phyloP scores from a whole-genome alignment of 2,797 vertebrate genomes.

The Gallinago stenura region DNA sequence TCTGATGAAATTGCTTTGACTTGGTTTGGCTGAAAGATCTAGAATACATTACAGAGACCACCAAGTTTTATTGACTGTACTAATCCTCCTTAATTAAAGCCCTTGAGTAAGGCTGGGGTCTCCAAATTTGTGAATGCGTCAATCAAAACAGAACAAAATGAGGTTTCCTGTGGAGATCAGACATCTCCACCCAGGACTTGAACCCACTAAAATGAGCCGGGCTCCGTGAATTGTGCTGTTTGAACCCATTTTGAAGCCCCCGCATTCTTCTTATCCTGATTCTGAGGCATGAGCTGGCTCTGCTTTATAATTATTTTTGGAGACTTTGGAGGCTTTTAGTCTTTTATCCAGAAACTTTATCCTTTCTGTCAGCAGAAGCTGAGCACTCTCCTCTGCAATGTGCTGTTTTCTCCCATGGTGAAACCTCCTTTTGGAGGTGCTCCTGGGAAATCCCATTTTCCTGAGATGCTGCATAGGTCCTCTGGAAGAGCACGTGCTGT shows the following conservation, averaged over 20 bases:
- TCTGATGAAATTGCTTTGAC: not conserved
- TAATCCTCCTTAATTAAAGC: not conserved
- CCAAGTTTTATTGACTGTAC: not conserved
- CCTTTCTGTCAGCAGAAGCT: not conserved
- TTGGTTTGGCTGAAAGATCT: not conserved
- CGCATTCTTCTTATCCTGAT: not conserved
- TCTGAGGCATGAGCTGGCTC: not conserved
- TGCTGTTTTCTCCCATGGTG: not conserved
- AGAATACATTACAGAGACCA: not conserved
- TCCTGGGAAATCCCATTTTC: not conserved
- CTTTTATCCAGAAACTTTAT: not conserved
- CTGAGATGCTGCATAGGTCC: not conserved
- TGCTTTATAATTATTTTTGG: not conserved
- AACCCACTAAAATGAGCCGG: not conserved
- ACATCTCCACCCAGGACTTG: not conserved
- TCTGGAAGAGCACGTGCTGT: not conserved
- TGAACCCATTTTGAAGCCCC: not conserved
- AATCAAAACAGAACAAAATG: not conserved
- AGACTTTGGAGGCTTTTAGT: not conserved
- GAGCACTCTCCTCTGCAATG: not conserved
- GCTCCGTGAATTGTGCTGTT: not conserved
- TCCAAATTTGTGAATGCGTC: not conserved
- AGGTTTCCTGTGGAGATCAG: not conserved
- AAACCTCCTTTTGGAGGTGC: not conserved
- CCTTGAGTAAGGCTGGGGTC: not conserved